Evolutionary conservation across 2,888 invertebrate genomes (phyloP), one percentile per base, ranked within the genome.

Genomic region (Volucella zonaria): DNA sequence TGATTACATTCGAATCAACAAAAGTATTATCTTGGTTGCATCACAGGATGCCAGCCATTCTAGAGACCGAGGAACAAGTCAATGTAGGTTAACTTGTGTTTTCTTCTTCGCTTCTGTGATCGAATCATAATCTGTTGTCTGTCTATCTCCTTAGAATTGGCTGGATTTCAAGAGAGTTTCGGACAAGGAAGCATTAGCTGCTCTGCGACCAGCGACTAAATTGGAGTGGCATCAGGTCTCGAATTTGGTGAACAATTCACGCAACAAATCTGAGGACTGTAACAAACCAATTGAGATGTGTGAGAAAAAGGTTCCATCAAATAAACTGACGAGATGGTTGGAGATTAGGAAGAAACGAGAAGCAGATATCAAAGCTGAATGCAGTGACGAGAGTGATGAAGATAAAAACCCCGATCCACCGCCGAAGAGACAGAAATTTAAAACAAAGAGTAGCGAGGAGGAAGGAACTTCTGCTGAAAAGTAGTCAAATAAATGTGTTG

Each of bases 31-130:
- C 94, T 43, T 95, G 95, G 95, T 92, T 97, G 66, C 97, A 97
- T 92, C 94, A 96, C 88, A 93, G 97, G 89, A 95, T 95, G 94
- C 97, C 97, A 75, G 95, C 96, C n/a, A 93, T 97, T 88, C 92
- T 97, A 56, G 94, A 94, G 74, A 94, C 93, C 43, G 94, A 95
- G 49, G 92, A 95, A 88, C 93, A 95, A 90, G 93, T 95, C 86
- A 90, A 93, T 88, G 95, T 95, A 88, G 9, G 2, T 47, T 47
- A 12, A 43, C 90, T 58, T 14, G n/a, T n/a, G 0, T 52, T 3
- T 11, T 38, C 11, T 51, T n/a, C n/a, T 15, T 54, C 4, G 10
- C 10, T 12, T 2, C 1, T 70, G 15, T 23, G 6, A 12, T 9
- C 3, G 2, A 38, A 40, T 8, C 15, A 12, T 49, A 54, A n/a